Conservation (phyloP, 2,888 invertebrate species). For the Volucella inflata region DNA sequence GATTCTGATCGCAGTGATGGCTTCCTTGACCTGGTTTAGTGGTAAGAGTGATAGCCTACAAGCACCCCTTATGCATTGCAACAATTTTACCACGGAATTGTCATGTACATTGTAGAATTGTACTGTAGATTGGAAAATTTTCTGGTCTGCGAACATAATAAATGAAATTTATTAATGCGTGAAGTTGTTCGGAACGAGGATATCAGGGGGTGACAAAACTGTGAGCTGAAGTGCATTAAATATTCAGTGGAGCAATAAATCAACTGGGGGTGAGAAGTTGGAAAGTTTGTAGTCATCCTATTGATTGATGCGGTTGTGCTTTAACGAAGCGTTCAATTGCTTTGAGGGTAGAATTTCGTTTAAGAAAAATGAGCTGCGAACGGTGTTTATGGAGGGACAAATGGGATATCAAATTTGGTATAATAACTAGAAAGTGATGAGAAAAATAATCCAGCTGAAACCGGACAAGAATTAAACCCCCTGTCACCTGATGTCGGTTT, state of each 20-base stretch:
- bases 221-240: neutral
- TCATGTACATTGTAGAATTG: neutral
- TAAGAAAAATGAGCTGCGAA: neutral
- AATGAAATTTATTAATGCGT: constrained; percentile 36
- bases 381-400: no score
- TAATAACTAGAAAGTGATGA: no score
- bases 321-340: constrained; percentile 45
- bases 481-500: no score
- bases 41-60: neutral
- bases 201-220: neutral
- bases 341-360: neutral
- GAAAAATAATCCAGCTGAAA: no score
- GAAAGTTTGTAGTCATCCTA: constrained; percentile 3
- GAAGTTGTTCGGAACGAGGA: neutral
- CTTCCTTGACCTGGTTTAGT: constrained; percentile 10
- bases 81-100: neutral
- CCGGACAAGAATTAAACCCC: no score
- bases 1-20: neutral
- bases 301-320: constrained; percentile 25
- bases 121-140: neutral
- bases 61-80: no score
- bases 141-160: constrained; percentile 5
- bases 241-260: constrained; percentile 16
- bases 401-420: no score
- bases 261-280: neutral